phyloP scores from a whole-genome alignment of 2,113 vertebrate genomes.

The Crotophaga sulcirostris region DNA sequence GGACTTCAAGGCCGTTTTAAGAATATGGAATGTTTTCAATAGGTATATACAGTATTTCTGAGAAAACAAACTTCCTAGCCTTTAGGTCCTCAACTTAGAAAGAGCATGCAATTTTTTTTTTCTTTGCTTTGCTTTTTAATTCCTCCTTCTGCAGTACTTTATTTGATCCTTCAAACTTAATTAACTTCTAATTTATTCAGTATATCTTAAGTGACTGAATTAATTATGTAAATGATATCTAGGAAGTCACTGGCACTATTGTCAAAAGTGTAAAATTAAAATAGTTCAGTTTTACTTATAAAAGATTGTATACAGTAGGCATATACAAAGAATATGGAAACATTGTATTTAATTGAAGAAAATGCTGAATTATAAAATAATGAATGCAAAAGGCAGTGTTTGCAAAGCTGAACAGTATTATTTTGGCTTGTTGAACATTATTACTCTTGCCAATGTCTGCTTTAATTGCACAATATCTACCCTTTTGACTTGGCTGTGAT shows the following conservation, averaged over 20 bases:
- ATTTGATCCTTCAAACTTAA: constrained; percentile 65
- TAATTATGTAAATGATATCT: not conserved
- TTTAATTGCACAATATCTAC: not conserved
- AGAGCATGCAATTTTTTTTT: constrained; percentile 43
- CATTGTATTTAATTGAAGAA: not conserved
- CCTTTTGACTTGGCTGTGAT: not conserved
- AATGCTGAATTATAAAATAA: not conserved
- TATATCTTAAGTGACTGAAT: not conserved
- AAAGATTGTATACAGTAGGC: not conserved
- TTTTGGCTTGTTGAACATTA: not conserved
- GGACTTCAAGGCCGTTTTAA: constrained; percentile 65
- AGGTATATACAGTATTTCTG: not conserved
- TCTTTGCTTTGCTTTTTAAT: constrained; percentile 15
- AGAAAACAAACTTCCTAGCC: not conserved
- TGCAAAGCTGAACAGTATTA: not conserved
- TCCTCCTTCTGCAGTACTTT: constrained; percentile 31
- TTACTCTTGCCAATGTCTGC: not conserved
- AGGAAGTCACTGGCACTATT: not conserved
- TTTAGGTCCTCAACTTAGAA: constrained; percentile 62
- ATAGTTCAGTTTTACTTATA: not conserved
- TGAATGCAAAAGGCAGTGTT: not conserved
- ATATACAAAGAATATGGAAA: not conserved
- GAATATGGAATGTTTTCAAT: constrained; percentile 16
- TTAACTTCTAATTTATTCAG: not conserved
- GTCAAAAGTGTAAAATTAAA: not conserved